phyloP scores from a whole-genome alignment of 1,140 invertebrate species.

The Aphaenogaster rudis region DNA sequence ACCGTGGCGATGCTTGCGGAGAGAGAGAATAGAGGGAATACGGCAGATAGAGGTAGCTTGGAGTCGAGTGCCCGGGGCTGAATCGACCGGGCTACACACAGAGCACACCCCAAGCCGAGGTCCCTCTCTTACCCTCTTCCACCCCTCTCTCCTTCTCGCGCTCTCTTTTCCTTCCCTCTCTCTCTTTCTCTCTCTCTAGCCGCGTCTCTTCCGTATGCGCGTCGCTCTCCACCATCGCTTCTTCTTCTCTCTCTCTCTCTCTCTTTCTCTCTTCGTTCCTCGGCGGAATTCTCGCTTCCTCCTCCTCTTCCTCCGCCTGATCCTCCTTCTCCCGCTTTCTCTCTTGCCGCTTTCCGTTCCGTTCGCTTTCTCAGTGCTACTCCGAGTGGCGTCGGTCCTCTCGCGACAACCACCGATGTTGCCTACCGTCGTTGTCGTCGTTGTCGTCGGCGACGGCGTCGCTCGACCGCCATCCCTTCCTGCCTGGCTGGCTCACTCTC shows the following conservation, averaged over 20 bases:
- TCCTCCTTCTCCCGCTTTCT: conserved; percentile 20
- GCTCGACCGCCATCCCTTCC: conserved; percentile 50
- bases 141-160: conserved; percentile 55
- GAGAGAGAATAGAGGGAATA: conserved; percentile 81
- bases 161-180: conserved; percentile 75
- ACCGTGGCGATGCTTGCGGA: conserved; percentile 77
- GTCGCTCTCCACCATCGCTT: conserved; percentile 77
- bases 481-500: conserved; percentile 29
- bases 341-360: conserved; percentile 63
- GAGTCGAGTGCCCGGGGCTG: conserved; percentile 80
- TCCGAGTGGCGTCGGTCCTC: conserved; percentile 62
- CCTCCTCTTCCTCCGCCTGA: neutral
- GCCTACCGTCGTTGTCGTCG: conserved; percentile 49
- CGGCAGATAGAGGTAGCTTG: conserved; percentile 84
- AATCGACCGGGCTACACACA: conserved; percentile 86
- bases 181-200: conserved; percentile 67
- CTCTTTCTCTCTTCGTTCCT: conserved; percentile 42
- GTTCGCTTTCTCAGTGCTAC: conserved; percentile 47
- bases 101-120: conserved; percentile 81
- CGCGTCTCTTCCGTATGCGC: conserved; percentile 66
- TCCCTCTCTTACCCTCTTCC: conserved; percentile 80
- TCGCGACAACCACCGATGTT: conserved; percentile 63
- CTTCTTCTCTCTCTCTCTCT: conserved; percentile 66
- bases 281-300: conserved; percentile 27
- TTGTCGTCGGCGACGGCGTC: conserved; percentile 1